These are phyloP conservation scores for Cactoblastis cactorum DNA, from an alignment of 2,888 invertebrate species.

Conservation along the genomic window DNA sequence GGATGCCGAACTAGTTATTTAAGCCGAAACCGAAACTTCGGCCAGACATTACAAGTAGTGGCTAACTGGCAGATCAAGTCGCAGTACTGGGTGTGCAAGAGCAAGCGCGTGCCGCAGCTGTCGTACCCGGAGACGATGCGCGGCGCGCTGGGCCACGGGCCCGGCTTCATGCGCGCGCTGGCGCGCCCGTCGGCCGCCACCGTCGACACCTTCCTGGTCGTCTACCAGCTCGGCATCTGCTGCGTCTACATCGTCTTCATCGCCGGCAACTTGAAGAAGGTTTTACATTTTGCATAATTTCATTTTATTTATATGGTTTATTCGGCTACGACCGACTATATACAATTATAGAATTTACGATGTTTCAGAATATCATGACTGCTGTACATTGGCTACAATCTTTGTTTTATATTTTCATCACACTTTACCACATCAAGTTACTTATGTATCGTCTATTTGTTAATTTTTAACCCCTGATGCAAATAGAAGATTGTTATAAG, in stretches of 20 bases:
- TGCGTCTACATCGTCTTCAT: conserved; percentile 98
- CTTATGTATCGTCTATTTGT: no score
- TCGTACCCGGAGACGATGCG: conserved; percentile 93
- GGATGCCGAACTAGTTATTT: no score
- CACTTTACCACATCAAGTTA: no score
- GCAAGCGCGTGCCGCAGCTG: conserved; percentile 84
- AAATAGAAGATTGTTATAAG: no score
- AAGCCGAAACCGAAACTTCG: no score
- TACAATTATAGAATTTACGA: no score
- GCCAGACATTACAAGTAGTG: no score
- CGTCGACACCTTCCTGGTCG: conserved; percentile 84
- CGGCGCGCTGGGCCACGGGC: conserved; percentile 87
- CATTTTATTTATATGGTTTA: neutral
- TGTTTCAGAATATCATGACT: no score
- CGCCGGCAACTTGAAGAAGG: conserved; percentile 87
- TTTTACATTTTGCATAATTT: conserved; percentile 44
- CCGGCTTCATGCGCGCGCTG: conserved; percentile 80
- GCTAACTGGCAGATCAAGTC: conserved; percentile 58
- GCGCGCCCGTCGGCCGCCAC: conserved; percentile 80
- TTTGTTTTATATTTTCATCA: no score
- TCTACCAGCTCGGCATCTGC: conserved; percentile 95
- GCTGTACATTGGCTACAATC: no score
- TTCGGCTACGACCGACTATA: neutral
- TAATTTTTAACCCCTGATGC: no score
- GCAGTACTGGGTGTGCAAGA: conserved; percentile 80